Evolutionary conservation across 2,797 vertebrate species (phyloP), one percentile per base, ranked within the genome.

Genomic region (Sebastes matsubarae): DNA sequence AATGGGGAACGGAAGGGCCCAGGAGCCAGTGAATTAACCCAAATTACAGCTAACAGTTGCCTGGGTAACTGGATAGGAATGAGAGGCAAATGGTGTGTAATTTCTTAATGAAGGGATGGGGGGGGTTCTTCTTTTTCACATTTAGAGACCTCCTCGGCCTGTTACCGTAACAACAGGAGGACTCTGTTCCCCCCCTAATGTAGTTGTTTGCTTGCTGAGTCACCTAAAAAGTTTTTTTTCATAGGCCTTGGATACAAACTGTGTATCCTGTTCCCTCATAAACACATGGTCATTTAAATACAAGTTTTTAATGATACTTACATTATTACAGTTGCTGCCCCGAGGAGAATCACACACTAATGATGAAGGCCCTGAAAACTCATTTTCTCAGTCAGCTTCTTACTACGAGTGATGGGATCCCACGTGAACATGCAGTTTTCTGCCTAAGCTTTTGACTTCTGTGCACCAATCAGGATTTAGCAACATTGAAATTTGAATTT

Each of bases 41-140:
- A 93, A 92, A 93, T 92, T 92, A 93, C 84, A 86, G 91, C 88
- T 80, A 91, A 82, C 85, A 65, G 85, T 92, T 90, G 68, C 88
- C 89, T 61, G 80, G 88, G 91, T 86, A 94, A 94, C 87, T 84
- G 83, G 80, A 83, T 82, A 83, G 87, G 88, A 94, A 94, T 90
- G 92, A 91, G 82, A 68, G 68, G 77, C 75, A 88, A 91, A 92
- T 91, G 81, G 82, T 91, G 86, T 90, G 87, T 93, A 91, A 93
- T 92, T 94, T 93, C 79, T 88, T 92, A 91, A 93, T 90, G 88
- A 92, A 91, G 77, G 50, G 66, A n/a, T n/a, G 75, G 76, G 68
- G 42, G 13, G 27, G 0, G 36, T 75, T 81, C 18, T 75, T 78
- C 72, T 68, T 87, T 75, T 83, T 82, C 58, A 79, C 79, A 88